Percentiles rank a stretch among this genome's conserved stretches.
Evolutionary conservation across 2,113 vertebrate species (phyloP).

Genomic region (Talpa occidentalis): DNA sequence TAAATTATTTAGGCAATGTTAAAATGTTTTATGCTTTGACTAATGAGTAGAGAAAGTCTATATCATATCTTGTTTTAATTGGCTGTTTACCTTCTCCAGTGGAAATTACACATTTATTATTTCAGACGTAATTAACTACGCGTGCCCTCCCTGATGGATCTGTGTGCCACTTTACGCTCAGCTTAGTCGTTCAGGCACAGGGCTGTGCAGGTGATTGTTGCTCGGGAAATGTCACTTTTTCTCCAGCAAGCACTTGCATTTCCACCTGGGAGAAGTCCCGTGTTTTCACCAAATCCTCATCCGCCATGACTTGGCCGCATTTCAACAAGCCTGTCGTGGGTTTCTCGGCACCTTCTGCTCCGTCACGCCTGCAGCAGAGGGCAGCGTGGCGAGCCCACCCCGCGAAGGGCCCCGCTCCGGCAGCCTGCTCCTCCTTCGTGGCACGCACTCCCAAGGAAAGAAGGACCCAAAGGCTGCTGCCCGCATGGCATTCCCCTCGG

Average conservation of each 20-base stretch:
- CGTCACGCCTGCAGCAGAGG: background rate
- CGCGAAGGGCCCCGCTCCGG: no score
- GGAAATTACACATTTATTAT: constrained; percentile 85
- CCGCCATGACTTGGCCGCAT: background rate
- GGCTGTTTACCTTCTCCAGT: constrained; percentile 84
- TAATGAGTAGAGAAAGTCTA: constrained; percentile 83
- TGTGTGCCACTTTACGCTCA: constrained; percentile 55
- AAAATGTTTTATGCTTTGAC: constrained; percentile 86
- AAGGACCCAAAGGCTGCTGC: no score
- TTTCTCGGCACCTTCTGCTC: background rate
- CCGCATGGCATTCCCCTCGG: no score
- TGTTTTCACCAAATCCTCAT: background rate
- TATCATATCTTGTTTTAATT: constrained; percentile 85
- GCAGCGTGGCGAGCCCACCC: no score
- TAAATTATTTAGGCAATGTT: constrained; percentile 88
- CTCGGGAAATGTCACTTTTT: constrained; percentile 54
- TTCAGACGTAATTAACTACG: constrained; percentile 83
- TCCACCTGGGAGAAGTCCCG: background rate
- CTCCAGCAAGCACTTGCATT: background rate
- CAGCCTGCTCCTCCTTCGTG: no score
- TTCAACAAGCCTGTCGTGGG: background rate
- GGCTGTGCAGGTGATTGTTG: constrained; percentile 76
- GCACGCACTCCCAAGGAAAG: no score
- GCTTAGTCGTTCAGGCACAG: constrained; percentile 77
- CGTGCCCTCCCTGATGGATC: constrained; percentile 79